phyloP scores from a whole-genome alignment of 2,888 invertebrate species.

The Scaptodrosophila latifasciaeformis region DNA sequence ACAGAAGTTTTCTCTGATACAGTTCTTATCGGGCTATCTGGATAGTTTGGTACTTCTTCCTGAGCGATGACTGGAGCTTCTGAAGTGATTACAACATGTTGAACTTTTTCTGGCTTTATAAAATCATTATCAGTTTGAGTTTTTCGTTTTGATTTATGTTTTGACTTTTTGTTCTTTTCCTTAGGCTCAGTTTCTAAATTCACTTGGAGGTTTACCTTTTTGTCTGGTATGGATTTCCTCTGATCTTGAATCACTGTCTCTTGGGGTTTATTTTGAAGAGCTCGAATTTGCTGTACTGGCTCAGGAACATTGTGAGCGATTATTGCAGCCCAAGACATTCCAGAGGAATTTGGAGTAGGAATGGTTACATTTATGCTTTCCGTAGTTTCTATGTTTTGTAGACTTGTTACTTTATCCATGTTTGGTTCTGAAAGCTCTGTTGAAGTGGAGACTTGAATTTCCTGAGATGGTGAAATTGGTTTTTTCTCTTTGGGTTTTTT shows the following conservation, averaged over 20 bases:
- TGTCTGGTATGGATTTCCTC: constrained; percentile 18
- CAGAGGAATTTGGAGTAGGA: constrained; percentile 27
- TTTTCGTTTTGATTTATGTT: constrained; percentile 53
- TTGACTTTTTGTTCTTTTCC: constrained; percentile 50
- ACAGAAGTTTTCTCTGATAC: too few species aligned
- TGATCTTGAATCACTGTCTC: constrained; percentile 13
- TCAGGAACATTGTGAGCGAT: constrained; percentile 68
- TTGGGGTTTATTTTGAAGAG: constrained; percentile 33
- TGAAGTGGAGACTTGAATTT: constrained; percentile 1
- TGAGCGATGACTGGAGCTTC: too few species aligned
- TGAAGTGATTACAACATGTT: too few species aligned
- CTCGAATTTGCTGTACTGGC: constrained; percentile 61
- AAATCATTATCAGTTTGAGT: constrained; percentile 39
- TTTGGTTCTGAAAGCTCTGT: background rate
- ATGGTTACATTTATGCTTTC: background rate
- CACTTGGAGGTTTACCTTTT: constrained; percentile 38
- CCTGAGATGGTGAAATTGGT: constrained; percentile 2
- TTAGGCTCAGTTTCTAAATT: constrained; percentile 42
- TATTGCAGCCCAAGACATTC: constrained; percentile 68
- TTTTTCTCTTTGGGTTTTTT: constrained; percentile 43
- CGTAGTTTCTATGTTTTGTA: background rate
- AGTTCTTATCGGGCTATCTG: too few species aligned
- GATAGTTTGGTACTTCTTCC: too few species aligned
- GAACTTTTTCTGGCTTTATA: constrained; percentile 46
- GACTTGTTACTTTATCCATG: too few species aligned